These are phyloP conservation scores for Gonatopus flavifemur DNA, from an alignment of 1,140 invertebrate genomes.

Conservation along the genomic window DNA sequence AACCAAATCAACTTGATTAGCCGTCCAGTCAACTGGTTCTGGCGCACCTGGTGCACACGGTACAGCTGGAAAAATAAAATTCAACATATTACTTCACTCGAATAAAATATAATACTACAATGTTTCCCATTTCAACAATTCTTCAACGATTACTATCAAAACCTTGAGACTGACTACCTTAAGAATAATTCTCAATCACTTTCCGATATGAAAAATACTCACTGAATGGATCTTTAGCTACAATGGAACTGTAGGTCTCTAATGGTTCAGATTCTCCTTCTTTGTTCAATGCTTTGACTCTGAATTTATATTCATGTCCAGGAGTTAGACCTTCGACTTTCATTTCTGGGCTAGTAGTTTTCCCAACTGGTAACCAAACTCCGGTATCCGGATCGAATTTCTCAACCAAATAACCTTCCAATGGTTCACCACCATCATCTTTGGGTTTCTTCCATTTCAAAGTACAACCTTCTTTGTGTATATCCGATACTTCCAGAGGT, in stretches of 20 bases:
- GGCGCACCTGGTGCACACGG: constrained; percentile 83
- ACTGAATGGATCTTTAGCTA: constrained; percentile 98
- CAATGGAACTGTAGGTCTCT: constrained; percentile 85
- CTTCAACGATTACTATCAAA: no score
- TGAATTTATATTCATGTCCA: constrained; percentile 97
- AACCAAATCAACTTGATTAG: constrained; percentile 84
- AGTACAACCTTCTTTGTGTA: constrained; percentile 92
- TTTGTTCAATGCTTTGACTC: constrained; percentile 95
- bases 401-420: constrained; percentile 93
- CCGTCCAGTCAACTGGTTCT: constrained; percentile 88
- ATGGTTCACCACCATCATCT: constrained; percentile 95
- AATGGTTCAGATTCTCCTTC: constrained; percentile 97
- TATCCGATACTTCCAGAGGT: constrained; percentile 91
- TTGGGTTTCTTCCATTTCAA: constrained; percentile 97
- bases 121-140: no score
- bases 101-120: constrained; percentile 8
- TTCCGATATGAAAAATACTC: constrained; percentile 59
- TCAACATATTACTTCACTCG: background rate
- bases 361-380: constrained; percentile 86
- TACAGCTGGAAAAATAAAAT: constrained; percentile 60
- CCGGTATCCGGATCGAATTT: constrained; percentile 92
- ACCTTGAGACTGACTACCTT: no score
- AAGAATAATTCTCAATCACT: no score
- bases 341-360: constrained; percentile 79
- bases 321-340: constrained; percentile 85